Base-by-base conservation (phyloP, 2,888 invertebrate genomes). In the Germaria angustata region DNA sequence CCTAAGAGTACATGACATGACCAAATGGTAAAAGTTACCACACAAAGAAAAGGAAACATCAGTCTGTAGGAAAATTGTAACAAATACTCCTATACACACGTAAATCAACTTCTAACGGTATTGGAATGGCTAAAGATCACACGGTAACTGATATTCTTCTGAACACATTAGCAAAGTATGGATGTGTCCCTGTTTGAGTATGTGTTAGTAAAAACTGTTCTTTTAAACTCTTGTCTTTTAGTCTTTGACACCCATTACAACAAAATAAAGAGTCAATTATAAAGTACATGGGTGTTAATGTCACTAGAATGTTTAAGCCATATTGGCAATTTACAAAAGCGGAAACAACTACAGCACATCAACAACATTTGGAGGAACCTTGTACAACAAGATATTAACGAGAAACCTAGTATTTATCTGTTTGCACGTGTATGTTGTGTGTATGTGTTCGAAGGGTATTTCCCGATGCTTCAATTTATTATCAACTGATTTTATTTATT, bases 21-120 rank as follows among this genome's bases (percentile, higher is more conserved):
- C 51, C 34, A 53, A 73, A 53, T 63, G 77, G 76, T 81, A 77
- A 77, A 81, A 55, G 53, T 75, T 75, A 82, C 68, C 69, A 36
- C 73, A 63, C 71, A 39, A 39, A 68, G 6, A 24, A 41, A 41
- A n/a, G 34, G 44, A 8, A 20, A 24, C 15, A 55, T 55, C 55
- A 57, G 36, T 36, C 53, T 57, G 36, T 57, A 63, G 75, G 49
- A 80, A 57, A 80, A 75, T 80, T 75, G 69, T 80, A 75, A 80
- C 80, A 65, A 66, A 63, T 53, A 63, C 55, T 61, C 24, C 57
- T 59, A 63, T 53, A 81, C 46, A 69, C 71, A 32, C 65, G 76
- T 79, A 72, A 72, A 80, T 75, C 77, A 80, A 80, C 79, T 80
- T 83, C 76, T 84, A 84, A 81, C 78, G 83, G 71, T 75, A 76